phyloP scores from a whole-genome alignment of 2,888 invertebrate genomes.

The Drosophila lacicola region DNA sequence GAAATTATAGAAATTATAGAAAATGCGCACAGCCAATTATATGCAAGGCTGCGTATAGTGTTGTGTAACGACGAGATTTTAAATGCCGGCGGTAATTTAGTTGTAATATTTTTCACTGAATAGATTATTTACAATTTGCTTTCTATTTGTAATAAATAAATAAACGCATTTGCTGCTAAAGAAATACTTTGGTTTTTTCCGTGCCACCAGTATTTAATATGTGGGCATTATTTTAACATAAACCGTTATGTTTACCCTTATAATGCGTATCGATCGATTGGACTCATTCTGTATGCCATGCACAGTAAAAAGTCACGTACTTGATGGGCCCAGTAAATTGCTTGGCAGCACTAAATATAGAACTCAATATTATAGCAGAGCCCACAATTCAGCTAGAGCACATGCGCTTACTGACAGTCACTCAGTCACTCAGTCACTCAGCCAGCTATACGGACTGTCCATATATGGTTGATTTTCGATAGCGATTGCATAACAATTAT shows the following conservation, averaged over 20 bases:
- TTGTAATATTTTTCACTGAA: not conserved
- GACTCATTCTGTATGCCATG: constrained; percentile 41
- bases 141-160: not conserved
- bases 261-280: constrained; percentile 58
- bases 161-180: no score
- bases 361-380: constrained; percentile 34
- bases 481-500: constrained; percentile 60
- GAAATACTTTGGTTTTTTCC: not conserved
- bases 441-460: constrained; percentile 15
- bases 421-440: constrained; percentile 7
- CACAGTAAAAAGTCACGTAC: constrained; percentile 52
- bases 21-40: no score
- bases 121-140: not conserved
- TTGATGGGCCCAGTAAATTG: constrained; percentile 40
- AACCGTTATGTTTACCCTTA: constrained; percentile 31
- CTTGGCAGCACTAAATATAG: constrained; percentile 46
- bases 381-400: constrained; percentile 31
- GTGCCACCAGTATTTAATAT: not conserved
- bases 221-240: constrained; percentile 24
- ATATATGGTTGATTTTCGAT: constrained; percentile 14
- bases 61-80: not conserved
- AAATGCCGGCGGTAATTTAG: not conserved
- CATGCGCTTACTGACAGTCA: constrained; percentile 32
- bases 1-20: no score
- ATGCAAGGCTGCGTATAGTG: not conserved